Evolutionary conservation across 2,113 vertebrate species (phyloP), one percentile per base, ranked within the genome.

Genomic region (Tichodroma muraria): DNA sequence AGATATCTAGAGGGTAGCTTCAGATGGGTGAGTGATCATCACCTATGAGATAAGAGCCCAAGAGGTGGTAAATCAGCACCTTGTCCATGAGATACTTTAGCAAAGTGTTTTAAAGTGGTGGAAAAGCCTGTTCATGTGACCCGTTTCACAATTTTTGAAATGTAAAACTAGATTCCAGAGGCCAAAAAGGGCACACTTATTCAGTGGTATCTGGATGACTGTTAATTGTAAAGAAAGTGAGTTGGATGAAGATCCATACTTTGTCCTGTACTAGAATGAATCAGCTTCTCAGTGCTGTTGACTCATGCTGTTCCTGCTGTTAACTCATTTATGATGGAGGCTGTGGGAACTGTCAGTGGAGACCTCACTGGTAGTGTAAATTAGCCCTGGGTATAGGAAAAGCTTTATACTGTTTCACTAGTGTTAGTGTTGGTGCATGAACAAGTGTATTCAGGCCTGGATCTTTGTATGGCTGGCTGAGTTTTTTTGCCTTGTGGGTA

Each of bases 81-180:
- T 77, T 85, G 30, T 44, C 25, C 20, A 38, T 50, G 63, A 53
- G 79, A 72, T 81, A 50, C 72, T 82, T 72, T 53, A 72, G 11
- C 10, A 53, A 24, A 57, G 0, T 35, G 4, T 81, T 52, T 72
- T 23, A 63, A 42, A 5, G 28, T 19, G 71, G 21, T 19, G 30
- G n/a, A 38, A 82, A 79, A 79, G 6, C 2, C 12, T 3, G 0
- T n/a, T 76, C 11, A 27, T 0, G 0, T 54, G 6, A 38, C 9
- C n/a, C 8, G 6, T 65, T 65, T 84, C 50, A 24, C 21, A 42
- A 10, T 76, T 89, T 69, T 57, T 86, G 37, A 52, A 71, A 49
- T 10, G 17, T 22, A 69, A 85, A 77, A 31, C 3, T 38, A 42
- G 16, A 23, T 73, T 16, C 6, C 18, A 70, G 31, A 61, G 13